Conservation (phyloP, 2,888 invertebrate species). For the Phragmatobia fuliginosa region DNA sequence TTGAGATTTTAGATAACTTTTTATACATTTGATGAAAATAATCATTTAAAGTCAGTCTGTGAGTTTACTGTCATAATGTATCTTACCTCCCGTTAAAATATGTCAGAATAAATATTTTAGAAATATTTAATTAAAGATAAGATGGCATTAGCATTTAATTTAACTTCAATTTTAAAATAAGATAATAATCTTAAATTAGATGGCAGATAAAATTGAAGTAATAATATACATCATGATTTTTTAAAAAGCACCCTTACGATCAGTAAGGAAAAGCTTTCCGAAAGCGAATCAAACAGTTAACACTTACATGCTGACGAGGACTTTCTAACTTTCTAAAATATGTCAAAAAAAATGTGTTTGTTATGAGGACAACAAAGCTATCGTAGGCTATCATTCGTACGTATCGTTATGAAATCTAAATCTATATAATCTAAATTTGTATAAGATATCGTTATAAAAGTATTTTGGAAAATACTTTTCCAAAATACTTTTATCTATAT, state of each 20-base stretch:
- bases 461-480: neutral
- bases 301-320: constrained; percentile 15
- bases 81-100: too few relatives aligned
- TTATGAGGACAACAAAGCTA: constrained; percentile 2
- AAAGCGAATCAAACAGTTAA: constrained; percentile 7
- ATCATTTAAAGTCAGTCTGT: neutral
- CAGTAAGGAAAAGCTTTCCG: constrained; percentile 12
- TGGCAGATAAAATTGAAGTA: neutral
- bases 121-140: too few relatives aligned
- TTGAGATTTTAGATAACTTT: neutral
- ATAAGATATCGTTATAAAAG: too few relatives aligned
- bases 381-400: too few relatives aligned
- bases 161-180: neutral
- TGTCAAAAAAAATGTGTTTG: constrained; percentile 11
- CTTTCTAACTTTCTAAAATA: constrained; percentile 24
- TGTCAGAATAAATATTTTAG: too few relatives aligned
- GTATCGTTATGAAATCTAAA: too few relatives aligned
- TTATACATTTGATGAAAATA: neutral
- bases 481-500: neutral
- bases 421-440: too few relatives aligned
- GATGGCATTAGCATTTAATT: too few relatives aligned
- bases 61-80: neutral
- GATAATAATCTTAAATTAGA: neutral
- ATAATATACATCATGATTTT: neutral
- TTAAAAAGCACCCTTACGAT: constrained; percentile 4